A percentile compares a stretch with the other conserved stretches of the same genome.
Conservation (phyloP, 2,888 invertebrate genomes). For the Xestoiulus laeticollis region DNA sequence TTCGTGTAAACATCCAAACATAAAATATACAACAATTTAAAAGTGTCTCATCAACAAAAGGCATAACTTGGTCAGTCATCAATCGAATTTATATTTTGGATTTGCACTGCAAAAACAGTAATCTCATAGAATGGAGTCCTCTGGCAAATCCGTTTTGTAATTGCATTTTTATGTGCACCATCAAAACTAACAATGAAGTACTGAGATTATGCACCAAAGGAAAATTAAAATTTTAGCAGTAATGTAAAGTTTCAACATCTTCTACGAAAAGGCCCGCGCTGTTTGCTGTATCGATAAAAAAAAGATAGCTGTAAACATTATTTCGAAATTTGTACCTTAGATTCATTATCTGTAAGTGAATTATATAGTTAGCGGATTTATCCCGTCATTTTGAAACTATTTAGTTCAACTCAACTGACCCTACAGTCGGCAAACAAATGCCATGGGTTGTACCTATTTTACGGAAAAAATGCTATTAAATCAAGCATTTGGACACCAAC, state of each 20-base stretch:
- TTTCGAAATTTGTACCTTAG: background rate
- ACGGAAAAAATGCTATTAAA: too few species aligned
- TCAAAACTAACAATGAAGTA: conserved; percentile 41
- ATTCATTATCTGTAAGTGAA: background rate
- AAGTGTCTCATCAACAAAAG: conserved; percentile 35
- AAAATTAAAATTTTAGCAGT: background rate
- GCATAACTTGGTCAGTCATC: conserved; percentile 41
- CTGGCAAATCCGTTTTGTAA: conserved; percentile 34
- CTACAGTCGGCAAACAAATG: too few species aligned
- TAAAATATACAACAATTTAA: conserved; percentile 39
- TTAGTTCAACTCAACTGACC: background rate
- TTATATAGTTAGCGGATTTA: background rate
- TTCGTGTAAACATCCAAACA: conserved; percentile 31
- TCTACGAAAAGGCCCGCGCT: background rate
- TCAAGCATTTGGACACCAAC: too few species aligned
- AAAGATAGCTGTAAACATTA: background rate
- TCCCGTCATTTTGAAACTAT: background rate
- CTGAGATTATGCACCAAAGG: conserved; percentile 30
- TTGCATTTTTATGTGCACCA: conserved; percentile 31
- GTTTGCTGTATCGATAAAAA: background rate
- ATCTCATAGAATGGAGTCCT: conserved; percentile 37
- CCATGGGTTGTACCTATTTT: too few species aligned
- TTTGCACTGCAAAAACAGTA: conserved; percentile 39
- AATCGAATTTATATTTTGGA: background rate
- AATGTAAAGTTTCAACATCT: conserved; percentile 30